Evolutionary conservation across 2,888 invertebrate genomes (phyloP), one percentile per base, ranked within the genome.

Genomic region (Lutraria lutraria): DNA sequence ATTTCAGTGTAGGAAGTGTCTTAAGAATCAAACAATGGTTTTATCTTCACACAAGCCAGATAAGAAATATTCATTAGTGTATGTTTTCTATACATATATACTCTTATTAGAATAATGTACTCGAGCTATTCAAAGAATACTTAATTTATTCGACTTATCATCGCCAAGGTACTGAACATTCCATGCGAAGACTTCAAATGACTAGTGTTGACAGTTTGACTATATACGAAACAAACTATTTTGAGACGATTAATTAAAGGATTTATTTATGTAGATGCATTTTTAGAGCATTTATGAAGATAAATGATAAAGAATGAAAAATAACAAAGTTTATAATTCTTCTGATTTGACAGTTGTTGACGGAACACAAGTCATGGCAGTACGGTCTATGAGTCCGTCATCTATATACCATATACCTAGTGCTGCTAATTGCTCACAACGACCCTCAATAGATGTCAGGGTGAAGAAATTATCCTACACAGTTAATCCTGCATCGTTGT

Each of bases 401-500:
- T 92, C 92, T 43, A 91, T 92, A 25, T 92, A 92, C 84, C 88
- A 91, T 86, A 89, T 92, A 15, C 88, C 89, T 8, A 89, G 86
- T 52, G 34, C 83, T 52, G 34, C 83, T 8, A 83, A 85, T 15
- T 80, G 82, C 87, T 86, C 85, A 79, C 88, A 93, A 60, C 89
- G 93, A 53, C 92, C 92, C 54, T 91, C 94, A 10, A 92, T 95
- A 12, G 94, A 95, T 79, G 89, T 95, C 76, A 92, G 91, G 79
- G 95, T 95, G 83, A 92, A 92, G n/a, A 92, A 93, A 25, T 81
- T 95, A 43, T 92, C 92, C 54, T 95, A 95, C 85, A 91, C 92
- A 1, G 94, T 95, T 29, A 93, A 94, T 53, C 93, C 94, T 21
- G 93, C 91, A 82, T 93, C 93, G 34, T 89, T 93, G 85, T 93